These are phyloP conservation scores for Neomorphus geoffroyi DNA, from an alignment of 2,797 vertebrate genomes.

Conservation along the genomic window DNA sequence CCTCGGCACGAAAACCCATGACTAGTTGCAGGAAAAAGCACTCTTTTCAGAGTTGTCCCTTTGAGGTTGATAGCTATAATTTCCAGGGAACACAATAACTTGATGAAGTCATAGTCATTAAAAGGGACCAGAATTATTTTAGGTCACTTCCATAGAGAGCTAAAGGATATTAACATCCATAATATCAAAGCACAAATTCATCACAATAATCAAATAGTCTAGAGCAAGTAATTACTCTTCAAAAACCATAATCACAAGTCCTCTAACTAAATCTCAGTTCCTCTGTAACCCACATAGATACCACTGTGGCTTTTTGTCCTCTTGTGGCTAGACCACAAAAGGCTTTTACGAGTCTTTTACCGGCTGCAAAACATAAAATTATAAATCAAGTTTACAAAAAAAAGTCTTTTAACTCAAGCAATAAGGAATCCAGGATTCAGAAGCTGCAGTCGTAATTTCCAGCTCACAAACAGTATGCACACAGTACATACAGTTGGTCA, in stretches of 20 bases:
- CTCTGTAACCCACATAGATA: neutral
- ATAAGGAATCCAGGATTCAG: neutral
- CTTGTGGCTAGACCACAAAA: neutral
- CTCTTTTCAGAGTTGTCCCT: neutral
- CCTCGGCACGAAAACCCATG: neutral
- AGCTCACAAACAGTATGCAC: neutral
- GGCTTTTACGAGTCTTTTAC: neutral
- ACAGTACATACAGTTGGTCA: neutral
- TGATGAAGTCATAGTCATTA: conserved; percentile 5
- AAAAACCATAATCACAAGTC: neutral
- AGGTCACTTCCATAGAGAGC: conserved; percentile 9
- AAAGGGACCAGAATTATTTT: conserved; percentile 22
- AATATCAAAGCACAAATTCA: conserved; percentile 44
- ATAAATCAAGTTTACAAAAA: neutral
- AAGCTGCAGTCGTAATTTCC: neutral
- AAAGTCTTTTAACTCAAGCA: neutral
- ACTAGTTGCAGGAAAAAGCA: neutral
- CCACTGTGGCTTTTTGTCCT: neutral
- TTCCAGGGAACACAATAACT: conserved; percentile 15
- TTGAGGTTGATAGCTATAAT: conserved; percentile 3
- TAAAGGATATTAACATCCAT: conserved; percentile 2
- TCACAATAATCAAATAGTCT: conserved; percentile 30
- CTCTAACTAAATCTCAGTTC: neutral
- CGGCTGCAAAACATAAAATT: neutral
- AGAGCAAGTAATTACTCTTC: conserved; percentile 37